Percentiles rank a stretch among this genome's conserved stretches.
phyloP scores from a whole-genome alignment of 1,140 invertebrate species.

The Zelostemma sp. region DNA sequence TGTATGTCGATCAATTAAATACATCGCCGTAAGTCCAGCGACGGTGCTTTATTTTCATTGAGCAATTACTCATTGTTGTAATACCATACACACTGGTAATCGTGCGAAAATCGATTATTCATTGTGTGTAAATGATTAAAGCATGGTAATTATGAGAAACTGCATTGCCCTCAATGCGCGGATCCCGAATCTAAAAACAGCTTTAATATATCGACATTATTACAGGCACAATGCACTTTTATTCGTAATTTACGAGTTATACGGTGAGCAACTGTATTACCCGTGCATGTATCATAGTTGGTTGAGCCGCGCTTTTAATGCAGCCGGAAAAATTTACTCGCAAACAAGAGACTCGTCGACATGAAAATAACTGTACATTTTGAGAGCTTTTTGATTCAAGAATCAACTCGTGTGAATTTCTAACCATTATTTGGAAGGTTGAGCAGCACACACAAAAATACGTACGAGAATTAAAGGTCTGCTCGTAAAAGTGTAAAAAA shows the following conservation, averaged over 20 bases:
- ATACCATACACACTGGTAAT: constrained; percentile 44
- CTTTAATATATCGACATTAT: constrained; percentile 39
- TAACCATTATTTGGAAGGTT: too few relatives aligned
- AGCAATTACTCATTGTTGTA: constrained; percentile 48
- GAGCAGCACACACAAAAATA: too few relatives aligned
- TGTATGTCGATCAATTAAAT: constrained; percentile 51
- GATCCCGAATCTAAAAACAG: constrained; percentile 31
- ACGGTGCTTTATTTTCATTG: constrained; percentile 47
- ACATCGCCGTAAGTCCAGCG: constrained; percentile 21
- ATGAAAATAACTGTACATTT: too few relatives aligned
- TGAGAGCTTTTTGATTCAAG: too few relatives aligned
- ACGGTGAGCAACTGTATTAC: too few relatives aligned
- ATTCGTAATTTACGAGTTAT: not conserved
- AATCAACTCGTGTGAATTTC: too few relatives aligned
- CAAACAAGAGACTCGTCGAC: too few relatives aligned
- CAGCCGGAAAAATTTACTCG: too few relatives aligned
- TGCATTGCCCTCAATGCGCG: constrained; percentile 36
- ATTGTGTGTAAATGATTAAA: constrained; percentile 48
- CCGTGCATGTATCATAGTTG: too few relatives aligned
- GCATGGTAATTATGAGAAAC: constrained; percentile 46
- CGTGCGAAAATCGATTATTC: constrained; percentile 46
- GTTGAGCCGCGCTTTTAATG: too few relatives aligned
- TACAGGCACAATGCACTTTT: constrained; percentile 5
- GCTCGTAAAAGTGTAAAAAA: too few relatives aligned
- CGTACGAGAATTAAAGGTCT: too few relatives aligned